Evolutionary conservation across 2,888 invertebrate genomes (phyloP), one percentile per base, ranked within the genome.

Genomic region (Metopia argyrocephala): DNA sequence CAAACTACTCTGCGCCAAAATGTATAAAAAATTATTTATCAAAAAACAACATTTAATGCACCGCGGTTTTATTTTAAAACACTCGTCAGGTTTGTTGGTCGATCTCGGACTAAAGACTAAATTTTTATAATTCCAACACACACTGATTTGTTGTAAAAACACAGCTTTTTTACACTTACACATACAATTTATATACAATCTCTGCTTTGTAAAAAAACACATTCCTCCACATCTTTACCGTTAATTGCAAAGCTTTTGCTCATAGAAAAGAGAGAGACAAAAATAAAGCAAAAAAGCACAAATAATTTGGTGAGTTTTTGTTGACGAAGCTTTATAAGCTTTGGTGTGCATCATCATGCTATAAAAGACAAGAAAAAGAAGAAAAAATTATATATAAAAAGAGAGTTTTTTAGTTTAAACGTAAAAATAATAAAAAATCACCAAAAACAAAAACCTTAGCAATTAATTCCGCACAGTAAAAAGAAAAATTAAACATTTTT

Each of bases 21-120:
- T 38, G 38, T 38, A 38, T 69, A 54, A 48, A 73, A 68, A 69
- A 57, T 45, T 28, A 78, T 64, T 50, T 38, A 31, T 57, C 61
- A 57, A 31, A 28, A 25, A 61, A 75, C 65, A 70, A 46, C 28
- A 65, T 83, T 83, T 82, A 75, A 56, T 76, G 83, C 82, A 84
- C 83, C 86, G 85, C 85, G 82, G 3, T 38, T 85, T 82, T 78
- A 84, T 83, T 83, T 75, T 75, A 84, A 86, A 86, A 87, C 90
- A 87, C 86, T 89, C 90, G 90, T 89, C 90, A 90, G 90, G 90
- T 87, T 86, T 85, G 84, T 75, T 78, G 81, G 81, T 85, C 85
- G 86, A 86, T 86, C 86, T 87, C 87, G 87, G 87, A 88, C 88
- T 88, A 85, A 87, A 85, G 59, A 68, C 50, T 75, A 50, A 64